These are phyloP conservation scores for Linurgus olivaceus DNA, from an alignment of 2,797 vertebrate genomes.

Conservation along the genomic window DNA sequence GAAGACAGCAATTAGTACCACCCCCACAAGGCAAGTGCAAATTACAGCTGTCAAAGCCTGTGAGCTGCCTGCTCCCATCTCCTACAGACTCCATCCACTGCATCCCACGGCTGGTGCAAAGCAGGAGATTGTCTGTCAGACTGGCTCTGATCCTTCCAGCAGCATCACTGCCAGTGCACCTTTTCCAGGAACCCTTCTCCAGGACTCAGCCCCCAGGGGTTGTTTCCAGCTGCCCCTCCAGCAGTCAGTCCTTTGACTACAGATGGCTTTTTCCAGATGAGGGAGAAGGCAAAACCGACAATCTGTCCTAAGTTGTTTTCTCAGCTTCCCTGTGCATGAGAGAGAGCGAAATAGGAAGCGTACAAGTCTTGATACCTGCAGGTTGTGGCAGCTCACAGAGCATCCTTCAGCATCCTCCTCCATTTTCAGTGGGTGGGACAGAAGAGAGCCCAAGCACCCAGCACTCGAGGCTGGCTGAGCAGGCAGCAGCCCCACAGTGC, in stretches of 20 bases:
- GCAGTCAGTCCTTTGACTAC: not conserved
- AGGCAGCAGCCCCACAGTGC: not conserved
- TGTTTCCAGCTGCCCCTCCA: not conserved
- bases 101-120: not conserved
- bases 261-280: not conserved
- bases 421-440: not conserved
- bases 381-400: not conserved
- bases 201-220: not conserved
- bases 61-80: not conserved
- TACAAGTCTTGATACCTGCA: rapidly evolving
- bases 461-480: not conserved
- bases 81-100: not conserved
- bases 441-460: not conserved
- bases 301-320: not conserved
- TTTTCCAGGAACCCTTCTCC: not conserved
- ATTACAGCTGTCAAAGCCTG: not conserved
- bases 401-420: not conserved
- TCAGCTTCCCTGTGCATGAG: not conserved
- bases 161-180: rapidly evolving
- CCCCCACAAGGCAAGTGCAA: not conserved
- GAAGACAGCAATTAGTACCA: not conserved
- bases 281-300: not conserved
- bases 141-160: not conserved
- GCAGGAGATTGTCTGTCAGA: not conserved
- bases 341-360: not conserved